Conservation (phyloP, 2,797 vertebrate species). For the Pantherophis vulpinus region DNA sequence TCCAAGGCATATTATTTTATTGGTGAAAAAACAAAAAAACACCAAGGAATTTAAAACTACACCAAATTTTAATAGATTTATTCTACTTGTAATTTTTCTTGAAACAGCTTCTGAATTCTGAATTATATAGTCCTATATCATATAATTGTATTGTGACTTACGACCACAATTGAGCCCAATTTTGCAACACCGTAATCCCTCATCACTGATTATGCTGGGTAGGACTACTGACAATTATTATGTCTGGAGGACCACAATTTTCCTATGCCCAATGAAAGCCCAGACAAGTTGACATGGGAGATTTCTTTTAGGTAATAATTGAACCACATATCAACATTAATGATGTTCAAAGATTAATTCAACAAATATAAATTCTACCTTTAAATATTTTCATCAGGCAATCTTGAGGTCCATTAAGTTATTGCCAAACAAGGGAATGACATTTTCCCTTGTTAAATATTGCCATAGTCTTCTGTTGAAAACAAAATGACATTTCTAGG, state of each 20-base stretch:
- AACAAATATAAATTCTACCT: not conserved
- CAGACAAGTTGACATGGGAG: not conserved
- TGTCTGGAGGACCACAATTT: not conserved
- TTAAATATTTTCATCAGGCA: not conserved
- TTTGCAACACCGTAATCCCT: not conserved
- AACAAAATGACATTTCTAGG: slow-evolving; percentile 17
- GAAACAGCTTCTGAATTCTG: not conserved
- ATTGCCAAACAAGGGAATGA: not conserved
- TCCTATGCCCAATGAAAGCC: not conserved
- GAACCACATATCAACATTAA: not conserved
- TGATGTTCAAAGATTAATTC: not conserved
- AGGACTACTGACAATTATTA: not conserved
- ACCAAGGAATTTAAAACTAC: not conserved
- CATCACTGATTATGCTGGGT: not conserved
- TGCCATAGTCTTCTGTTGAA: slow-evolving; percentile 1
- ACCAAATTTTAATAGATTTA: not conserved
- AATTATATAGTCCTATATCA: not conserved
- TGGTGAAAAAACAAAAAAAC: not conserved
- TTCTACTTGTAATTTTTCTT: not conserved
- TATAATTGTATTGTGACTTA: not conserved
- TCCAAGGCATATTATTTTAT: not conserved
- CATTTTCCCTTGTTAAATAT: slow-evolving; percentile 22
- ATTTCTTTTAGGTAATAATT: not conserved
- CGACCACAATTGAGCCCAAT: not conserved
- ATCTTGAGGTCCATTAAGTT: not conserved